Conservation (phyloP, 2,888 invertebrate species). For the Cheilosia vernalis region DNA sequence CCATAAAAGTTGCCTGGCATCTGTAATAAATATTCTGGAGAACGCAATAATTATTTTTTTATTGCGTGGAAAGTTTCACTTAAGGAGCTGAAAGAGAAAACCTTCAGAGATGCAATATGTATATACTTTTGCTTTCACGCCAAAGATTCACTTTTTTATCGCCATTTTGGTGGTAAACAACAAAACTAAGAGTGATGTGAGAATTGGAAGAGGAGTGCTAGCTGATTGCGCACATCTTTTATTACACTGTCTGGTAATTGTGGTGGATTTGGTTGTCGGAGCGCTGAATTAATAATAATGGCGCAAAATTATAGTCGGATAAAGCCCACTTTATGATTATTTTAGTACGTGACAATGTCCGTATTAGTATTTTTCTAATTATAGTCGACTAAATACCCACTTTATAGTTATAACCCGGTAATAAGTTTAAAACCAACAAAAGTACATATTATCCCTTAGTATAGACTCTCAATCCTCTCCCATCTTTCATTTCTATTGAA, state of each 20-base stretch:
- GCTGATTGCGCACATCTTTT: neutral
- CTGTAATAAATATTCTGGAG: conserved; percentile 41
- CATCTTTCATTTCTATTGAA: too few relatives aligned
- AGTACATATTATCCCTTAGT: too few relatives aligned
- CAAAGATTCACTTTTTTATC: conserved; percentile 24
- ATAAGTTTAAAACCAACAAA: too few relatives aligned
- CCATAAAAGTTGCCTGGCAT: too few relatives aligned
- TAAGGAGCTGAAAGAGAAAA: conserved; percentile 66
- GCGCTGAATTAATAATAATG: neutral
- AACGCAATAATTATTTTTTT: conserved; percentile 60
- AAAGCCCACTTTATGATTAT: too few relatives aligned
- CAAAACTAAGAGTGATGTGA: conserved; percentile 11
- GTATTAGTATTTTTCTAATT: too few relatives aligned
- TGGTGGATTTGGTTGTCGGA: neutral
- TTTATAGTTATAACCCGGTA: too few relatives aligned
- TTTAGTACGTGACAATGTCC: too few relatives aligned
- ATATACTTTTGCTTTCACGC: conserved; percentile 63
- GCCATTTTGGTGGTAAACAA: neutral
- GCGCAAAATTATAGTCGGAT: too few relatives aligned
- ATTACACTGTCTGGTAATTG: neutral
- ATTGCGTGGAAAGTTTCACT: conserved; percentile 69
- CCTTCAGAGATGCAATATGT: neutral
- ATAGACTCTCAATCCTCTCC: too few relatives aligned
- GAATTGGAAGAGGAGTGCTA: neutral
- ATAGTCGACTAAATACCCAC: too few relatives aligned